These are phyloP conservation scores for Agrenia bidenticulata DNA, from an alignment of 2,888 invertebrate genomes.

Conservation along the genomic window DNA sequence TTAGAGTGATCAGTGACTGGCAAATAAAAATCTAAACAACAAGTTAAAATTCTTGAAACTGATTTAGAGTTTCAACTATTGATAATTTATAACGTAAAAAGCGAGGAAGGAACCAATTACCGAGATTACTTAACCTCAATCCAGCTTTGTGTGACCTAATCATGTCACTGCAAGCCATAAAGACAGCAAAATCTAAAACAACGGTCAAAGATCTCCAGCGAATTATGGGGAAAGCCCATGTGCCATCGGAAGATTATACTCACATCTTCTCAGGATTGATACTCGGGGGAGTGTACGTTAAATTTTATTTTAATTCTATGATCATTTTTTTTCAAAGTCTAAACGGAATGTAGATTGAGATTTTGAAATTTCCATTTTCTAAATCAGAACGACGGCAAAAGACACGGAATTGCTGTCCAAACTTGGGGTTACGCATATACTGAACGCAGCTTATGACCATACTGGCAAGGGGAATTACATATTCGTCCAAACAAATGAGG, in stretches of 20 bases:
- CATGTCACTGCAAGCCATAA: too few species aligned
- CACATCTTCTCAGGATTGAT: background rate
- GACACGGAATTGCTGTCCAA: constrained; percentile 2
- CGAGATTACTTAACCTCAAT: too few species aligned
- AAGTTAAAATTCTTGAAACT: too few species aligned
- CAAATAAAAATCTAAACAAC: too few species aligned
- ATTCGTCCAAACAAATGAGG: constrained; percentile 12
- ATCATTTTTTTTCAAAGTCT: too few species aligned
- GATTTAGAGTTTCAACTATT: too few species aligned
- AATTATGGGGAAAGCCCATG: background rate
- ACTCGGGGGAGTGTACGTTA: background rate
- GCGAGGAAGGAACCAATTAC: too few species aligned
- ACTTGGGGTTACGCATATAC: constrained; percentile 3
- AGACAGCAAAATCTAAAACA: background rate
- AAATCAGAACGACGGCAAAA: constrained; percentile 2
- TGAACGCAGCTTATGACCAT: constrained; percentile 9
- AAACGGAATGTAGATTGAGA: too few species aligned
- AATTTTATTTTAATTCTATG: too few species aligned
- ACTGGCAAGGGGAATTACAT: constrained; percentile 14
- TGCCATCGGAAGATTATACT: background rate
- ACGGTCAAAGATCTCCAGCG: background rate
- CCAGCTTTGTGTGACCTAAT: too few species aligned
- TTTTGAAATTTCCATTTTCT: background rate
- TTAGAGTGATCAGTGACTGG: too few species aligned
- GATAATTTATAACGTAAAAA: too few species aligned